Percentiles rank a stretch among this genome's conserved stretches.
Conservation (phyloP, 2,113 vertebrate genomes). For the Columbina picui region DNA sequence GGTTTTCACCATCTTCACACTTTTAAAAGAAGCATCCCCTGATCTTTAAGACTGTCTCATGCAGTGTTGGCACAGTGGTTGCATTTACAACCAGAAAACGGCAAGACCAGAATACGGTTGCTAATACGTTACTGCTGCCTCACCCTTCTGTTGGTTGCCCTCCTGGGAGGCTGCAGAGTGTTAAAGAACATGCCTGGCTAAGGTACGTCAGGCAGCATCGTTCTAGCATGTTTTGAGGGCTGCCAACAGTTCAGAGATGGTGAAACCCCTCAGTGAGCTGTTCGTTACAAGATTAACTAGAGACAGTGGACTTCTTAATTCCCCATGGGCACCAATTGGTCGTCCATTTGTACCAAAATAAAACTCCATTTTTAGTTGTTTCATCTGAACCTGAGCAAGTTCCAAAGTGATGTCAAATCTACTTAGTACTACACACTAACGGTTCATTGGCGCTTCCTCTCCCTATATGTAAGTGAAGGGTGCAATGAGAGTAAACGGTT, state of each 20-base stretch:
- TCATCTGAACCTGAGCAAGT: neutral
- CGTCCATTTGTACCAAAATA: neutral
- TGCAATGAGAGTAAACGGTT: neutral
- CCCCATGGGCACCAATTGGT: accelerated
- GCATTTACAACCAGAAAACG: neutral
- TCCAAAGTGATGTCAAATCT: neutral
- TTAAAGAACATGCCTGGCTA: neutral
- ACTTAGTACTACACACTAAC: accelerated
- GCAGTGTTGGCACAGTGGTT: neutral
- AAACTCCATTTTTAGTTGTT: neutral
- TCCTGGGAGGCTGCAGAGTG: neutral
- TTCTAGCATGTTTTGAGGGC: neutral
- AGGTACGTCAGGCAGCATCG: accelerated
- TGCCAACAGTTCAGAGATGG: neutral
- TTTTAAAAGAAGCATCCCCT: neutral
- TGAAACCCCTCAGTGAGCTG: neutral
- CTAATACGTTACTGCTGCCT: neutral
- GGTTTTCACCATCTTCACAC: neutral
- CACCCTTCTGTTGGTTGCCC: neutral
- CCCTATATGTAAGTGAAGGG: neutral
- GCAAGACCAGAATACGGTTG: neutral
- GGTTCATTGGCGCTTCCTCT: neutral
- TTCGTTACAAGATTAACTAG: neutral
- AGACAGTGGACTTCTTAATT: neutral
- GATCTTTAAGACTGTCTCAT: neutral